Percentiles rank a stretch among this genome's conserved stretches.
Evolutionary conservation across 2,797 vertebrate species (phyloP).

Genomic region (Psittacula derbiana): DNA sequence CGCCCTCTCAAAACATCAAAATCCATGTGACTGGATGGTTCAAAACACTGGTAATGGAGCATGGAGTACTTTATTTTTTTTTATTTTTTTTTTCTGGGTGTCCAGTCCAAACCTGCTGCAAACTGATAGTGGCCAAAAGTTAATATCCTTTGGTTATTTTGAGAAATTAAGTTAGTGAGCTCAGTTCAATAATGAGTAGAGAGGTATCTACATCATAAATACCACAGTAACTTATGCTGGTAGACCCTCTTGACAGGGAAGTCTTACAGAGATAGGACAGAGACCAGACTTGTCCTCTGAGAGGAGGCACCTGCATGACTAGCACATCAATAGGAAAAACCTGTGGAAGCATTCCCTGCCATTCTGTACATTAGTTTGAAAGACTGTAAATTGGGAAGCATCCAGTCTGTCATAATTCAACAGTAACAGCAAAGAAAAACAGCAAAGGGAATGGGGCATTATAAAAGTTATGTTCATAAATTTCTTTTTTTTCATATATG

Average conservation of each 20-base stretch:
- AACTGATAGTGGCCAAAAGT: not conserved
- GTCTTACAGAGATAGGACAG: not conserved
- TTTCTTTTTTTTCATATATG: not conserved
- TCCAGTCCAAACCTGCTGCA: not conserved
- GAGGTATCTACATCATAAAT: not conserved
- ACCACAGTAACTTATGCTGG: not conserved
- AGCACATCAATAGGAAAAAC: not conserved
- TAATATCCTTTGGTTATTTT: conserved; percentile 17
- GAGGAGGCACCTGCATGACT: not conserved
- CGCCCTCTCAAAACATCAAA: conserved; percentile 44
- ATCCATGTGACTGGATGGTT: conserved; percentile 53
- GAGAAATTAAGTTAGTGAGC: not conserved
- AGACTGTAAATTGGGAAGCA: not conserved
- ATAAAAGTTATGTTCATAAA: not conserved
- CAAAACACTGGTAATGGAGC: conserved; percentile 45
- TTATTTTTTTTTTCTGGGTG: not conserved
- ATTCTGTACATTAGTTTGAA: not conserved
- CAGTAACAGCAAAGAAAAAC: not conserved
- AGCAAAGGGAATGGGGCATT: not conserved
- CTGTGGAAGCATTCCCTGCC: not conserved
- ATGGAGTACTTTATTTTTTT: not conserved
- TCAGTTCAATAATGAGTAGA: not conserved
- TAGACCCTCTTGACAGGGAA: not conserved
- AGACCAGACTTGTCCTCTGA: not conserved
- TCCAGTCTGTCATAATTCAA: not conserved